Base-by-base conservation (phyloP, 1,140 invertebrate genomes). In the Drosophila repletoides region DNA sequence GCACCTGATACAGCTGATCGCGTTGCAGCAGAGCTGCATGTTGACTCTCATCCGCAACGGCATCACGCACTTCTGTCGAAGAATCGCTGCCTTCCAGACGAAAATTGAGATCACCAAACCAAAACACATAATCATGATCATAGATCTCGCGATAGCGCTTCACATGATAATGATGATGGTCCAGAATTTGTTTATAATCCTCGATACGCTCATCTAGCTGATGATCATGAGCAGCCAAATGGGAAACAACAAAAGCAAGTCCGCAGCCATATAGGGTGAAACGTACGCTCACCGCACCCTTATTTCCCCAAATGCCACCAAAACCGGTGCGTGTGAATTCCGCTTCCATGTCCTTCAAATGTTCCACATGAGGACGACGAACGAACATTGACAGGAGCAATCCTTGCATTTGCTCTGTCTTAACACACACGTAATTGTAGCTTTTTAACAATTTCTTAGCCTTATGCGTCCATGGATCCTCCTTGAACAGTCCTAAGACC, bases 71-170 rank as follows among this genome's bases (percentile, higher is more conserved):
- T 65, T 95, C 94, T 53, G 93, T 91, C 0, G 94, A 91, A 0
- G 93, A 92, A 56, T 93, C 92, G 7, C 91, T 92, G 60, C 93
- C 93, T 14, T 94, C 88, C 5, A 98, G 91, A 0, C 98, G 94
- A 90, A 98, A 99, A 90, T 99, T 99, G 31, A 98, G 91, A 86
- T 98, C 97, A 1, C 98, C 98, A 71, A 98, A 93, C 97, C 97
- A 98, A 90, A 99, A 98, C 6, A 98, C 94, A 89, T 98, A 98
- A 95, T 98, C 97, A 88, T 98, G 97, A 89, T 94, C 97, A 68
- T 97, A 93, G 70, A 99, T 98, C 87, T 95, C 95, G 2, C 93
- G 92, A 26, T 95, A 96, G 69, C 95, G 94, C 24, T 91, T 90
- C 33, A 94, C 93, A 72, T 94, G 93, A 87, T 95, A 97, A 28